Conservation (phyloP, 2,888 invertebrate genomes). For the Chesias legatella region DNA sequence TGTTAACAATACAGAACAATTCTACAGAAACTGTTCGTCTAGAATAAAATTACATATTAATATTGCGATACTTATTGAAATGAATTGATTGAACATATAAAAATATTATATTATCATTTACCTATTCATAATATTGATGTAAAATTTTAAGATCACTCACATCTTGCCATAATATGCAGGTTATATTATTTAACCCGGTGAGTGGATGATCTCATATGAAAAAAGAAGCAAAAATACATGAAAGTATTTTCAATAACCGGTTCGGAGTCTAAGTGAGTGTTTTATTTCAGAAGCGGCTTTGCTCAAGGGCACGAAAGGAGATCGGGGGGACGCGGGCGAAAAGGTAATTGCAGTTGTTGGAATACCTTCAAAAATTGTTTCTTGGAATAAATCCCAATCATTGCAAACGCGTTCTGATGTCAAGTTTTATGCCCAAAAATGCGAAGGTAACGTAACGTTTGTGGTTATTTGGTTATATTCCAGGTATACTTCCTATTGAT, state of each 20-base stretch:
- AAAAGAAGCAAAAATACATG: constrained; percentile 4
- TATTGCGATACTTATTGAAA: too few species aligned
- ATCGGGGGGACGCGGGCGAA: constrained; percentile 57
- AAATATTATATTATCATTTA: too few species aligned
- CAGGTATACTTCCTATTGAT: constrained; percentile 3
- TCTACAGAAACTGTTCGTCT: too few species aligned
- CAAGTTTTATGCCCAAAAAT: background rate
- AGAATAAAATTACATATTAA: too few species aligned
- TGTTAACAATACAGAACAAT: too few species aligned
- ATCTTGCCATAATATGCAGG: too few species aligned
- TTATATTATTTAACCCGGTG: too few species aligned
- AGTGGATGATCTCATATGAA: too few species aligned
- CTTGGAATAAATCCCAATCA: background rate
- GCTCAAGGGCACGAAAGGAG: constrained; percentile 52
- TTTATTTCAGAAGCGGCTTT: constrained; percentile 56
- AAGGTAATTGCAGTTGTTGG: constrained; percentile 56
- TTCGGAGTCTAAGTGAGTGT: constrained; percentile 37
- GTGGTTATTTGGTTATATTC: too few species aligned
- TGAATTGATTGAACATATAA: too few species aligned
- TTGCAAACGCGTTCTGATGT: background rate
- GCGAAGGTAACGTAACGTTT: background rate
- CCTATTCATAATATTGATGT: too few species aligned
- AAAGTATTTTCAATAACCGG: constrained; percentile 40
- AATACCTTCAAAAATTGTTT: background rate
- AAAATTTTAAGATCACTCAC: too few species aligned